Evolutionary conservation across 1,140 invertebrate species (phyloP).

Genomic region (Cyclargus thomasi): DNA sequence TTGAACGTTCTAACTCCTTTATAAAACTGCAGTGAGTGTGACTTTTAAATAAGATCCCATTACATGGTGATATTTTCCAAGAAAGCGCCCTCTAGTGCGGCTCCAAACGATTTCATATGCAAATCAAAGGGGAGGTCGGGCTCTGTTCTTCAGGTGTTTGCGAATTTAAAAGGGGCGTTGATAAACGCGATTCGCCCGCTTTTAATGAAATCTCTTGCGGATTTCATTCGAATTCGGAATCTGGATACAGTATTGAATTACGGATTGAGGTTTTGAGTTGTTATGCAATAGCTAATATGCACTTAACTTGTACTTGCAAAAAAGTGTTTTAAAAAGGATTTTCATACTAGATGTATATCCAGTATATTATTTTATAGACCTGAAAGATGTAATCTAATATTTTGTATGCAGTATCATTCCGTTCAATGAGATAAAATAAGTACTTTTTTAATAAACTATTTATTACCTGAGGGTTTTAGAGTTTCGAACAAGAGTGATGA

Average conservation of each 20-base stretch:
- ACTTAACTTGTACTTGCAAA: no score
- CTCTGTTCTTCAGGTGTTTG: conserved; percentile 18
- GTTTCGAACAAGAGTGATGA: neutral
- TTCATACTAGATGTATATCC: no score
- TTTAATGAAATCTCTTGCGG: neutral
- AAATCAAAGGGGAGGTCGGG: conserved; percentile 34
- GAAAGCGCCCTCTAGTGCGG: conserved; percentile 38
- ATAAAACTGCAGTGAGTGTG: conserved; percentile 45
- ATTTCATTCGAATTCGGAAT: conserved; percentile 7
- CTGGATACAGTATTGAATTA: neutral
- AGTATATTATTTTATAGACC: no score
- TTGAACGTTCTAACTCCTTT: conserved; percentile 42
- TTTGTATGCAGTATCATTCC: no score
- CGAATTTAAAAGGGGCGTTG: conserved; percentile 18
- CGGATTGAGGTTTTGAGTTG: no score
- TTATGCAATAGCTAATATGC: no score
- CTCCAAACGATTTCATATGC: conserved; percentile 45
- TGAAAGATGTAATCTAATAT: no score
- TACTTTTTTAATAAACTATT: no score
- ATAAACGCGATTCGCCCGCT: conserved; percentile 9
- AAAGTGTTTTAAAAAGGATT: no score
- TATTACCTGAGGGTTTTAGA: neutral
- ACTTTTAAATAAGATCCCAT: conserved; percentile 53
- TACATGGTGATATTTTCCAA: conserved; percentile 42
- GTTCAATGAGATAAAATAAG: no score